Evolutionary conservation across 1,140 invertebrate genomes (phyloP), one percentile per base, ranked within the genome.

Genomic region (Rhynchophorus ferrugineus): DNA sequence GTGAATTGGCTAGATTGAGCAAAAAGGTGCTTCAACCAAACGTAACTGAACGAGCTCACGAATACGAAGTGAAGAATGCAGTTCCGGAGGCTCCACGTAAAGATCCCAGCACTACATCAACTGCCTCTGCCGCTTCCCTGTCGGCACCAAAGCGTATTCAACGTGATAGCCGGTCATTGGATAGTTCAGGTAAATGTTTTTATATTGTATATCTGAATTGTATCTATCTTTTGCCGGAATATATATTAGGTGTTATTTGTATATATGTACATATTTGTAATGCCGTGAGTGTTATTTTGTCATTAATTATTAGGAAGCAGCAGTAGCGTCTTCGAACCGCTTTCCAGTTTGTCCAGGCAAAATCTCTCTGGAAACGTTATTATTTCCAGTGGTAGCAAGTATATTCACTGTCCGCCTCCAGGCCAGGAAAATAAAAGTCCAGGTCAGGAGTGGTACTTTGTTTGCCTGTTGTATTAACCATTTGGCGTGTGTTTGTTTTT

Each of bases 301-400:
- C 16, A 41, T 18, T 41, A 18, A 44, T 47, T 8, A 39, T 22
- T 29, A 53, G 50, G 50, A 43, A 66, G 64, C 60, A 62, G 51
- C 47, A 59, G 49, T 49, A 64, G 64, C 50, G 36, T 66, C 54
- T 50, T 55, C 45, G 64, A 66, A 52, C 47, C 49, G 36, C 43
- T 61, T 24, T 51, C 43, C 36, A 44, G 43, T 47, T 43, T 44
- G 43, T 29, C 35, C 21, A 47, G 51, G 37, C 64, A 61, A 56
- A 39, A 70, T 56, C 73, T 83, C 64, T 84, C 81, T 55, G 84
- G 84, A 58, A 87, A 86, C 75, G 78, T 82, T 68, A 74, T 79
- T 48, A 80, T 84, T 73, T 82, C 84, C 61, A 77, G 84, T 67
- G 84, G 84, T 68, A 82, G 82, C 75, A 82, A 80, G 66, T 78